Percentiles rank a stretch among this genome's conserved stretches.
Evolutionary conservation across 1,140 invertebrate species (phyloP).

Genomic region (Goniozus legneri): DNA sequence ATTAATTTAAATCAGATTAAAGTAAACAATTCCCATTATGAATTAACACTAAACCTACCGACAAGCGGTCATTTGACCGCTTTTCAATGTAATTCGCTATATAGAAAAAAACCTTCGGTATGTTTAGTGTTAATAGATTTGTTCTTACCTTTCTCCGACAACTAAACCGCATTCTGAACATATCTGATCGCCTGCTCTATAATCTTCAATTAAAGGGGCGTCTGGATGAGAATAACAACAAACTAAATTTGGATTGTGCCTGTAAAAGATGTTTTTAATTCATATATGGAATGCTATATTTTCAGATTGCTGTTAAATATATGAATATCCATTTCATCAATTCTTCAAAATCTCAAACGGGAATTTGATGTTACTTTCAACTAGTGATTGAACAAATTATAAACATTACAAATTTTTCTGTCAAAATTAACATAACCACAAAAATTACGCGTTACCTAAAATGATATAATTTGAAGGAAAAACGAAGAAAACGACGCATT

Average conservation of each 20-base stretch:
- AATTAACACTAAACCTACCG: not conserved
- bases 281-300: constrained; percentile 13
- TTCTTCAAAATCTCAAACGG: not conserved
- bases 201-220: constrained; percentile 94
- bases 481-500: not conserved
- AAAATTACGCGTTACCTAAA: not conserved
- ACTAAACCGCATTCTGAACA: constrained; percentile 98
- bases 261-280: constrained; percentile 48
- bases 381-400: not conserved
- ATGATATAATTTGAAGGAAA: not conserved
- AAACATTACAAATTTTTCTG: not conserved
- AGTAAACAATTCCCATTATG: not conserved
- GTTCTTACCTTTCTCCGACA: constrained; percentile 88
- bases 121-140: not conserved
- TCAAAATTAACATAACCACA: not conserved
- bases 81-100: too few species aligned
- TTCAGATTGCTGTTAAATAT: constrained; percentile 8
- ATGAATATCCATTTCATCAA: constrained; percentile 6
- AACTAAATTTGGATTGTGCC: constrained; percentile 72
- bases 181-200: constrained; percentile 97
- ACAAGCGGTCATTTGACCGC: not conserved
- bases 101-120: too few species aligned
- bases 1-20: not conserved
- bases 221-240: constrained; percentile 94
- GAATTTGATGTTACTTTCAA: not conserved